These are phyloP conservation scores for Lepidurus packardi DNA, from an alignment of 1,140 invertebrate genomes.

Conservation along the genomic window DNA sequence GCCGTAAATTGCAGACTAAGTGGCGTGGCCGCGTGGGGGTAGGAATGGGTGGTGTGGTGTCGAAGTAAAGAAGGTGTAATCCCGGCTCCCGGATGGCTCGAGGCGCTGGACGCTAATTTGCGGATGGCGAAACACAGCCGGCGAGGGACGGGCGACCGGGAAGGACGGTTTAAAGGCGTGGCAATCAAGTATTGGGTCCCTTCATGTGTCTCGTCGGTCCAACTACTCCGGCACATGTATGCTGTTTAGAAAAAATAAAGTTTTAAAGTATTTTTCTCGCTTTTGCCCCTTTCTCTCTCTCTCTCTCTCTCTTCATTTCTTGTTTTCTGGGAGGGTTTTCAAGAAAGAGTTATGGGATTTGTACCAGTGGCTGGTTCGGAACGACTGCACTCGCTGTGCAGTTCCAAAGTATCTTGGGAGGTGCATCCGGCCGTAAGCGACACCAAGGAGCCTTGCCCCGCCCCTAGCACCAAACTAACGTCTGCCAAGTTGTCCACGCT, in stretches of 20 bases:
- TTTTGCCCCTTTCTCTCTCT: neutral
- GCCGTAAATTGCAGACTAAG: neutral
- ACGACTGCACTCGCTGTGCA: constrained; percentile 31
- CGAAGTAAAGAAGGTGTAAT: neutral
- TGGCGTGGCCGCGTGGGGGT: constrained; percentile 9
- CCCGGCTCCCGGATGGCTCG: neutral
- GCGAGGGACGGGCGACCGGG: constrained; percentile 16
- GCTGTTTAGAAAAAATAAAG: constrained; percentile 24
- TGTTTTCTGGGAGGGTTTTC: neutral
- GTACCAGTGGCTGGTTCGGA: constrained; percentile 29
- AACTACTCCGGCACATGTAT: constrained; percentile 32
- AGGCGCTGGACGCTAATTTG: constrained; percentile 1
- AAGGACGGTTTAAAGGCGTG: constrained; percentile 30
- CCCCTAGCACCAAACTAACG: constrained; percentile 22
- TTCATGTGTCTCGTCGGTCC: constrained; percentile 29
- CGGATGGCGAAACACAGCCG: constrained; percentile 31
- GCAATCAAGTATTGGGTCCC: constrained; percentile 32
- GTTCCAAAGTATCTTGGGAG: constrained; percentile 30
- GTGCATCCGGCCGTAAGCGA: constrained; percentile 30
- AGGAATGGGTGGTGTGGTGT: constrained; percentile 9
- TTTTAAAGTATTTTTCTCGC: neutral
- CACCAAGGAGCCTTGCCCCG: constrained; percentile 23
- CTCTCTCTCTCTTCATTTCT: too few species aligned
- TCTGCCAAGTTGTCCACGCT: constrained; percentile 12
- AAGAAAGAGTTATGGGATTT: neutral